A percentile compares a stretch with the other conserved stretches of the same genome.
These are phyloP conservation scores for Zaprionus capensis DNA, from an alignment of 1,140 invertebrate species.

Conservation along the genomic window DNA sequence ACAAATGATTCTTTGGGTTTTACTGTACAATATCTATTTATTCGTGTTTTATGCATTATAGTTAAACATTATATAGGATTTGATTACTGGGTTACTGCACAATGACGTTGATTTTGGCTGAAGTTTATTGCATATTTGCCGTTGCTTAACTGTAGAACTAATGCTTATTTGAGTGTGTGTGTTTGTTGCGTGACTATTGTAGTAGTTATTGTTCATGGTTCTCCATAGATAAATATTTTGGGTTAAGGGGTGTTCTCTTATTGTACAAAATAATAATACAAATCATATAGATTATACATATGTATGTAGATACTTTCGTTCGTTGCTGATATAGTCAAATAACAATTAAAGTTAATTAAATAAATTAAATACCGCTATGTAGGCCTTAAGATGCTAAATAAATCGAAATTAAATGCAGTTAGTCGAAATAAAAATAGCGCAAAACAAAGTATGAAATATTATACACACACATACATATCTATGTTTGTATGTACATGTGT, in stretches of 20 bases:
- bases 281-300: conserved; percentile 53
- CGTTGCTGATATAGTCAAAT: conserved; percentile 52
- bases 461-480: conserved; percentile 14
- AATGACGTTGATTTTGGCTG: conserved; percentile 6
- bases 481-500: background rate
- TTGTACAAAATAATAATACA: conserved; percentile 74
- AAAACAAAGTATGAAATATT: conserved; percentile 11
- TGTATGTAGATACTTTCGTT: conserved; percentile 54
- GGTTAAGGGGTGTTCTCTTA: conserved; percentile 40
- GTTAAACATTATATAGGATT: conserved; percentile 15
- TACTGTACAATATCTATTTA: conserved; percentile 79
- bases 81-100: conserved; percentile 15
- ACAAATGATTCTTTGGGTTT: conserved; percentile 14
- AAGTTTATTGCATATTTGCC: conserved; percentile 23
- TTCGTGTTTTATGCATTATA: conserved; percentile 42
- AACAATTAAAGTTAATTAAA: conserved; percentile 76
- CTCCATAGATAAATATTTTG: conserved; percentile 14
- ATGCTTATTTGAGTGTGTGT: conserved; percentile 36
- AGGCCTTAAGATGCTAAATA: conserved; percentile 64
- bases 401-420: conserved; percentile 48
- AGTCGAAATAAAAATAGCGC: conserved; percentile 35
- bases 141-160: conserved; percentile 43
- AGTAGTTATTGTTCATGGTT: conserved; percentile 51
- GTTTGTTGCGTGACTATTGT: conserved; percentile 35
- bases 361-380: conserved; percentile 76